Base-by-base conservation (phyloP, 1,140 invertebrate genomes). In the Diachasmimorpha longicaudata region DNA sequence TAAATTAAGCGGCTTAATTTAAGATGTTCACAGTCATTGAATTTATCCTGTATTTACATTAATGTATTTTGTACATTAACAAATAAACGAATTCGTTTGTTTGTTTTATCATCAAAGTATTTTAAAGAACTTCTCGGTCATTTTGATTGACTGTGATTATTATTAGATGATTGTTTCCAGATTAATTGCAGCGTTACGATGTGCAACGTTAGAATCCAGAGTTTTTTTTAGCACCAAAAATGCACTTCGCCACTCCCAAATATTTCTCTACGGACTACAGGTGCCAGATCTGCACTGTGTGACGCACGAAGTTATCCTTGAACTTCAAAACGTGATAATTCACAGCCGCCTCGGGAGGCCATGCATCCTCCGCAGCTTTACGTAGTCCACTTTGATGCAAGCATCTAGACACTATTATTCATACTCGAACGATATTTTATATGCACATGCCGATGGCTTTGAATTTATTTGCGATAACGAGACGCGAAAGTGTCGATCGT, bases 291-390 rank as follows among this genome's bases (percentile, higher is more conserved):
- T 67, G 0, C 58, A 63, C 23, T 66, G 68, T 79, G 78, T 79
- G 78, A 79, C 78, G 78, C 78, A 79, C 78, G 75, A 75, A 48
- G 16, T 55, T 11, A 73, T 31, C 78, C 78, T 77, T 79, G 78
- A 79, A 79, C 78, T 79, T 79, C 72, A 78, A 78, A 72, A 74
- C 66, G 76, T 72, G 77, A 78, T 76, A 75, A 75, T 73, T 76
- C 68, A 73, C 58, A 78, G 58, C 66, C 70, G 31, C 42, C 69
- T 69, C 9, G 19, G 70, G 25, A 42, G 9, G 14, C 16, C 67
- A 68, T 46, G 23, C 66, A 25, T 68, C 31, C 16, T 42, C 21
- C 19, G 37, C 8, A 39, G 9, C 16, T 37, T n/a, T 13, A n/a
- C 23, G 37, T 21, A 48, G 14, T 21, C 23, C 4, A 63, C 23